These are phyloP conservation scores for Drosophila dunni DNA, from an alignment of 1,140 invertebrate genomes.

Conservation along the genomic window DNA sequence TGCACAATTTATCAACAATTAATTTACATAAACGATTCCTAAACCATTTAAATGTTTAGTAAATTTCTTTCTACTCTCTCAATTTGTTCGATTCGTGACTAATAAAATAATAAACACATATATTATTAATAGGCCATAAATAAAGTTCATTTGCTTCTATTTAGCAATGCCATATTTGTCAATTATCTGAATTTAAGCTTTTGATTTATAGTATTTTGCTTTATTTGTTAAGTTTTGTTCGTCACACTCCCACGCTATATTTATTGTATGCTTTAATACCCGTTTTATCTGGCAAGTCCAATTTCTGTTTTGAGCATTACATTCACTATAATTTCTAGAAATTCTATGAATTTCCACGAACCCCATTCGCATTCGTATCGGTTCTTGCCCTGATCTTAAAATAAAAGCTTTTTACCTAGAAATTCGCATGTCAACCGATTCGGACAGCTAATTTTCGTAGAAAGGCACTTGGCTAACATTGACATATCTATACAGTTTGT, in stretches of 20 bases:
- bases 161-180: slow-evolving; percentile 24
- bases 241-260: slow-evolving; percentile 18
- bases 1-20: slow-evolving; percentile 42
- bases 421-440: slow-evolving; percentile 35
- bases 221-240: slow-evolving; percentile 10
- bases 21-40: slow-evolving; percentile 30
- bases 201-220: neutral
- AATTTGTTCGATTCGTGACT: neutral
- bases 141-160: slow-evolving; percentile 30
- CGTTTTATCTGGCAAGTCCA: neutral
- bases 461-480: slow-evolving; percentile 5
- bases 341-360: slow-evolving; percentile 18
- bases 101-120: slow-evolving; percentile 28
- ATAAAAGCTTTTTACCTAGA: slow-evolving; percentile 35
- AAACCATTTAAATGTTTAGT: neutral
- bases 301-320: slow-evolving; percentile 6
- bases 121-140: slow-evolving; percentile 33
- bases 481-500: neutral
- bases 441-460: slow-evolving; percentile 26
- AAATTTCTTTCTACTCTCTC: neutral
- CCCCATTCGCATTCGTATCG: slow-evolving; percentile 20
- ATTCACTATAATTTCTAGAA: slow-evolving; percentile 26
- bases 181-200: neutral
- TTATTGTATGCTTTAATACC: neutral
- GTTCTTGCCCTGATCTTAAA: slow-evolving; percentile 24